Evolutionary conservation across 92 coral and sea anemone genomes (phyloP), one percentile per base, ranked within the genome.

Genomic region (Nematostella vectensis): DNA sequence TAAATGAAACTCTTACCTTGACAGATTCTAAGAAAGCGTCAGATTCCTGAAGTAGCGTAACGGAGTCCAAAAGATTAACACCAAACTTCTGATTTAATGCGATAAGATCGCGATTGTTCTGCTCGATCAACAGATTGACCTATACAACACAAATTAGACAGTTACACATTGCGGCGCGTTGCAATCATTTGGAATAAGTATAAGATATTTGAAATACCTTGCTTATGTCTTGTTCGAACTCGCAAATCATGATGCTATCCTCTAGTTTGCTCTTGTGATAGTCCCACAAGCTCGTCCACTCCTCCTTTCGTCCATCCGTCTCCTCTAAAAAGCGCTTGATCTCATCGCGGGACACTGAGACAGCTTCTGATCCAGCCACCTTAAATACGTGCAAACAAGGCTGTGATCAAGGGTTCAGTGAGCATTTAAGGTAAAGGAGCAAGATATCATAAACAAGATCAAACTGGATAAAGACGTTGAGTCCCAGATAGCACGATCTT

Each of bases 271-370:
- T 81, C 63, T 72, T 86, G 50, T 93, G 99, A 48, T 93, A 88
- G 25, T 93, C 93, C 99, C 99, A 93, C 37, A 93, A 36, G 65
- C 87, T 78, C 28, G 86, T 54, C 99, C 99, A 93, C 50, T 93
- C 96, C 2, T 79, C 96, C 44, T 75, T 88, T 48, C 80, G 82
- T 25, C 69, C 75, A 36, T 86, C 96, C 19, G 94, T 68, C 58
- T 87, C 75, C 47, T 87, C 96, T 26, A 93, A 80, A 57, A 87
- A 93, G 6, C 89, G 67, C 77, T 82, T 86, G 80, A 93, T 93
- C 55, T 93, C 93, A 19, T 93, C 99, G 24, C 99, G 76, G 11
- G 99, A 93, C 48, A 93, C 87, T 20, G 85, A 69, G 21, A 87
- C 95, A 12, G 93, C 74, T 3, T 85, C 71, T 11, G 82, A 68